These are phyloP conservation scores for Bellardia bayeri DNA, from an alignment of 2,888 invertebrate genomes.

Conservation along the genomic window DNA sequence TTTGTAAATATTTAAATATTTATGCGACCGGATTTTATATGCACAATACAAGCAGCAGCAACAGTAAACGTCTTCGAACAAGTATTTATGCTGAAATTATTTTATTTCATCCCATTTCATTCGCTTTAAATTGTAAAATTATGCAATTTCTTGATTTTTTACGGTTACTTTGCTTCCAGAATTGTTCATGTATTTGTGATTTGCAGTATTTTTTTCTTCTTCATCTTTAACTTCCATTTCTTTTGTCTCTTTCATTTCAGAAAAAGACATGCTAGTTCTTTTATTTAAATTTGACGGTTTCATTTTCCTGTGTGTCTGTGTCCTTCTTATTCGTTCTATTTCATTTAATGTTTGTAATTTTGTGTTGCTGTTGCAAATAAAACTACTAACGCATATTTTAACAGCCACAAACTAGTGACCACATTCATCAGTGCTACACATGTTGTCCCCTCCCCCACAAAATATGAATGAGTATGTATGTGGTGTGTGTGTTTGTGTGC, in stretches of 20 bases:
- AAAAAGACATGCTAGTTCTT: conserved; percentile 14
- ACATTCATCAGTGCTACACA: conserved; percentile 53
- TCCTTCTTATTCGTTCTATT: background rate
- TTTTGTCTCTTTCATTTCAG: conserved; percentile 21
- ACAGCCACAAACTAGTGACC: conserved; percentile 66
- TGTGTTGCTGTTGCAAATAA: conserved; percentile 41
- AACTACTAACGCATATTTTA: conserved; percentile 66
- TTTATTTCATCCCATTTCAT: conserved; percentile 34
- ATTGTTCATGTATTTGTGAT: conserved; percentile 27
- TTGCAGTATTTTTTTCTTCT: conserved; percentile 15
- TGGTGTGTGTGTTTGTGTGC: background rate
- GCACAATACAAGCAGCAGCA: background rate
- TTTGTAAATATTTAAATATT: no score
- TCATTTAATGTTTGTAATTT: conserved; percentile 23
- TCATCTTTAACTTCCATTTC: background rate
- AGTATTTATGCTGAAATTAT: conserved; percentile 51
- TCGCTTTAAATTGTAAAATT: conserved; percentile 64
- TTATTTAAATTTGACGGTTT: conserved; percentile 31
- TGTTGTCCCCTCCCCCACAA: background rate
- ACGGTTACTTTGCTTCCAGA: conserved; percentile 18
- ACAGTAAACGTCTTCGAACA: background rate
- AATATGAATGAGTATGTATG: background rate
- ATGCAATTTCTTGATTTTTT: conserved; percentile 52
- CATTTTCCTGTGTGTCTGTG: background rate
- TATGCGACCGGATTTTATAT: no score